Evolutionary conservation across 1,140 invertebrate genomes (phyloP).

Genomic region (Phortica variegata): DNA sequence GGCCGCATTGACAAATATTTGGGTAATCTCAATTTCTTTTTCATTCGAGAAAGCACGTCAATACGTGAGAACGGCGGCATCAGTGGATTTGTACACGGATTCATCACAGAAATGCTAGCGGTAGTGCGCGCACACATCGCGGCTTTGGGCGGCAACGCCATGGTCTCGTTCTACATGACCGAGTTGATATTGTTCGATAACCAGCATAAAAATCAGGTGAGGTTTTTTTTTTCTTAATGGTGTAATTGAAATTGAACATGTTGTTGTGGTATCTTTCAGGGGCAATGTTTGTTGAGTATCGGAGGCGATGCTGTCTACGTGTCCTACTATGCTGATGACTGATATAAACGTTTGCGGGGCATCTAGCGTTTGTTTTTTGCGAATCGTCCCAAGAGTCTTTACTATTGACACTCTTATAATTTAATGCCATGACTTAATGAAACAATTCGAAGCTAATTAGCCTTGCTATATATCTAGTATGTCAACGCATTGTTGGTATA

Average conservation of each 20-base stretch:
- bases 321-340: slow-evolving; percentile 49
- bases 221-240: neutral
- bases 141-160: slow-evolving; percentile 91
- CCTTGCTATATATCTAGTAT: too few relatives aligned
- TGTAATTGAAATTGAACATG: too few relatives aligned
- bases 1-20: slow-evolving; percentile 80
- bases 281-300: slow-evolving; percentile 91
- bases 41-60: slow-evolving; percentile 91
- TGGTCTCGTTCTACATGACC: slow-evolving; percentile 91
- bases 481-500: too few relatives aligned
- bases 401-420: slow-evolving; percentile 31
- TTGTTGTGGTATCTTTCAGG: too few relatives aligned
- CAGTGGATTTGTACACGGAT: slow-evolving; percentile 90
- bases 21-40: slow-evolving; percentile 93
- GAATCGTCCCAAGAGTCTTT: slow-evolving; percentile 48
- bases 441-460: too few relatives aligned
- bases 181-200: slow-evolving; percentile 88
- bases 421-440: too few relatives aligned
- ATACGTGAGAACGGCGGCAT: slow-evolving; percentile 88
- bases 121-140: slow-evolving; percentile 90
- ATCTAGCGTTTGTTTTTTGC: slow-evolving; percentile 49
- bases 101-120: slow-evolving; percentile 85
- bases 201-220: slow-evolving; percentile 94
- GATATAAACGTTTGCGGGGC: slow-evolving; percentile 45
- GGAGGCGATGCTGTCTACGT: slow-evolving; percentile 89